Base-by-base conservation (phyloP, 2,797 vertebrate species). In the Merluccius polli region DNA sequence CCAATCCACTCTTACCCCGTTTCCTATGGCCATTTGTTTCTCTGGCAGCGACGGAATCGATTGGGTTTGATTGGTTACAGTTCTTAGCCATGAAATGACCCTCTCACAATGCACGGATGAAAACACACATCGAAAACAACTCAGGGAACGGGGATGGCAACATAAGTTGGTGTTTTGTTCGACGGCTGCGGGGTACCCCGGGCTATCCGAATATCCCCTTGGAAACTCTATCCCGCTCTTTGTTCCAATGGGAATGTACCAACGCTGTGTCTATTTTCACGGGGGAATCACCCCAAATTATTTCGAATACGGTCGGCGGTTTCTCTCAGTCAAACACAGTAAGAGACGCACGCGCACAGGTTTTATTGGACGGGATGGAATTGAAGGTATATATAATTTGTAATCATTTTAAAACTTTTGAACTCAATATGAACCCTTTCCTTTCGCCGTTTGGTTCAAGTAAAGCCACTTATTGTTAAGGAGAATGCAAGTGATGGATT, bases 61-160 rank as follows among this genome's bases (percentile, higher is more conserved):
- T 92, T 89, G 90, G 83, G 78, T 80, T 73, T 78, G 84, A 92
- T 91, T 89, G 87, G 90, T 85, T 86, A 83, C 87, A 86, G 83
- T 85, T 91, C 82, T 83, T 75, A 84, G 79, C 83, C 86, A 77
- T 90, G 88, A 91, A 90, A 89, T 87, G 81, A 89, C 88, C 78
- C 80, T 70, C 44, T 10, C 30, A 3, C 74, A 31, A 38, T 29
- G 18, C 74, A 48, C 24, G 24, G 21, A n/a, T 21, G 21, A 59
- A n/a, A 1, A 59, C 1, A 9, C 48, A 59, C 48, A 59, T 21
- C 7, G 21, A 59, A n/a, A 59, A 59, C 48, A 59, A n/a, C 48
- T 59, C 21, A n/a, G 48, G 48, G 36, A 72, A 77, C 74, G 72
- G 70, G 77, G 73, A 69, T 16, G 48, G 33, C n/a, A 67, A 36